These are phyloP conservation scores for Oryzias melastigma DNA, from an alignment of 2,113 vertebrate genomes.

Conservation along the genomic window DNA sequence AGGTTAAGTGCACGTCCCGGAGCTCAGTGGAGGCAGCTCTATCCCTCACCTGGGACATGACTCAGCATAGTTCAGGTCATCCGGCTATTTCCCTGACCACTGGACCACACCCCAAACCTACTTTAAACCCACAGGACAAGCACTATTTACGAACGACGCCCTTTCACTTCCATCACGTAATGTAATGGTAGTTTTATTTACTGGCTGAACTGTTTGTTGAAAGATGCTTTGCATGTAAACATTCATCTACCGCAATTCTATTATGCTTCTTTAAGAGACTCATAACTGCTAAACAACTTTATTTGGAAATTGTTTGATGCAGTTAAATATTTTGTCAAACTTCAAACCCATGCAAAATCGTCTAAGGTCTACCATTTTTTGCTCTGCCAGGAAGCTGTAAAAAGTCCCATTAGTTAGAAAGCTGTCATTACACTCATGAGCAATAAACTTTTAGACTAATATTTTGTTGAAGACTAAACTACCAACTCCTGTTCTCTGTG, in stretches of 20 bases:
- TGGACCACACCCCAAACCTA: slow-evolving; percentile 70
- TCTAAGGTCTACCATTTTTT: no score
- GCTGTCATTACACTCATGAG: no score
- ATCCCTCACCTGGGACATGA: slow-evolving; percentile 78
- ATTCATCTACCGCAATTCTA: slow-evolving; percentile 6
- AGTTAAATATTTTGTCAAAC: no score
- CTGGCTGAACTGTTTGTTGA: slow-evolving; percentile 35
- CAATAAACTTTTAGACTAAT: no score
- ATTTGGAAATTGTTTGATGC: no score
- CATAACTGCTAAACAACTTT: no score
- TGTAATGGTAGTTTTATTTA: slow-evolving; percentile 68
- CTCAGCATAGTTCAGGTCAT: slow-evolving; percentile 74
- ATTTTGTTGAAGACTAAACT: no score
- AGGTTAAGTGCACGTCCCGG: slow-evolving; percentile 76
- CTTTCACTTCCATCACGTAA: slow-evolving; percentile 69
- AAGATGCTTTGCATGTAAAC: slow-evolving; percentile 3
- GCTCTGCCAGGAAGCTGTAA: no score
- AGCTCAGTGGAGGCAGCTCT: slow-evolving; percentile 69
- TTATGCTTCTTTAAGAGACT: no score
- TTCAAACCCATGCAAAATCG: no score
- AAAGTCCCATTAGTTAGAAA: no score
- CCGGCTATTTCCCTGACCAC: slow-evolving; percentile 73
- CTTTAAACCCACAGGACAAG: slow-evolving; percentile 74
- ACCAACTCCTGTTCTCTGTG: no score
- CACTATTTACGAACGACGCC: slow-evolving; percentile 48